phyloP scores from a whole-genome alignment of 2,797 vertebrate genomes.

The Meda fulgida region DNA sequence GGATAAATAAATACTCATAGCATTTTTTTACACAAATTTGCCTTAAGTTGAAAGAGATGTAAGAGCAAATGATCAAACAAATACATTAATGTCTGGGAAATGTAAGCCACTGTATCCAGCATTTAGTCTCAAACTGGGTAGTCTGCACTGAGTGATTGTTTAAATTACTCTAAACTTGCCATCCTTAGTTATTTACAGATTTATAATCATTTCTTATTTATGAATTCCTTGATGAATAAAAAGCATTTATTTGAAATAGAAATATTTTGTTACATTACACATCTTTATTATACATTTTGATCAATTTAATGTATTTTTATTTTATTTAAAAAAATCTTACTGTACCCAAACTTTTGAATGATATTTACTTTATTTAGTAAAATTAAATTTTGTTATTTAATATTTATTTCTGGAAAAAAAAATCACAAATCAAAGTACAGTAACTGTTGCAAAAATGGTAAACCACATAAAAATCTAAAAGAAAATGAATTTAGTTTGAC shows the following conservation, averaged over 20 bases:
- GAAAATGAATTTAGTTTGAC: background rate
- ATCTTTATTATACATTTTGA: background rate
- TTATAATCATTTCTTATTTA: background rate
- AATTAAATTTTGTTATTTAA: background rate
- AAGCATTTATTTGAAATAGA: background rate
- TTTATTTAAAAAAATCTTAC: background rate
- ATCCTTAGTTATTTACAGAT: background rate
- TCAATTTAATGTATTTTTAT: background rate
- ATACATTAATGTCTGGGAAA: background rate
- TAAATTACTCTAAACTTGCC: background rate
- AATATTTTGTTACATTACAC: background rate
- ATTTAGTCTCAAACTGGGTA: background rate
- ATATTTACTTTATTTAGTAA: background rate
- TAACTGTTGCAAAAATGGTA: background rate
- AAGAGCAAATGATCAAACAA: no score
- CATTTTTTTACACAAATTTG: no score
- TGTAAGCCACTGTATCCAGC: background rate
- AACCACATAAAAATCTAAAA: background rate
- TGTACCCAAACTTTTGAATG: background rate
- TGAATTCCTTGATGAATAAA: background rate
- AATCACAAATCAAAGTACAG: background rate
- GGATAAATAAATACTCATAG: no score
- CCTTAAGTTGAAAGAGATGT: no score
- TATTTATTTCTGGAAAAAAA: background rate
- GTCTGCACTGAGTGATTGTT: background rate